These are phyloP conservation scores for Anoplopoma fimbria DNA, from an alignment of 2,113 vertebrate genomes.

Conservation along the genomic window DNA sequence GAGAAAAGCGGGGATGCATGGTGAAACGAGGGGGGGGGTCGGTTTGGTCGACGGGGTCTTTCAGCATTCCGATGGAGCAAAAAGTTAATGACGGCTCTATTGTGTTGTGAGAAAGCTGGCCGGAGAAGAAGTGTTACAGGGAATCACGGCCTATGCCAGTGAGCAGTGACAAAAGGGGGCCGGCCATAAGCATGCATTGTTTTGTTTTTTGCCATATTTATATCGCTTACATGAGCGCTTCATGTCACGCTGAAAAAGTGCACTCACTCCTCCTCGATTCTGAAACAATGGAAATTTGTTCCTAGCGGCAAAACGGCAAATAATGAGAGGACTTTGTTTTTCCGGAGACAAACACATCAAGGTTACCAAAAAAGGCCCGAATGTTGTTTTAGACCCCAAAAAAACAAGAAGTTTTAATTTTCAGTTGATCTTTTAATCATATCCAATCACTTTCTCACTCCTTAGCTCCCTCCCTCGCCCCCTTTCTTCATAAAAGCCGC, in stretches of 20 bases:
- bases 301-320: not conserved
- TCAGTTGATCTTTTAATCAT: constrained; percentile 30
- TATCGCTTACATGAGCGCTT: constrained; percentile 72
- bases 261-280: constrained; percentile 14
- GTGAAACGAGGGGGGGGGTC: constrained; percentile 49
- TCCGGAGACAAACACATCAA: not conserved
- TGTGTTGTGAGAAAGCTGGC: constrained; percentile 74
- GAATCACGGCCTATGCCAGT: constrained; percentile 76
- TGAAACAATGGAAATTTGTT: constrained; percentile 21
- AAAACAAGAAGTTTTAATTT: not conserved
- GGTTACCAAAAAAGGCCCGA: not conserved
- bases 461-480: constrained; percentile 40
- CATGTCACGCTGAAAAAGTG: constrained; percentile 38
- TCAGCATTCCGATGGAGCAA: constrained; percentile 85
- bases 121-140: constrained; percentile 73
- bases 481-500: constrained; percentile 71
- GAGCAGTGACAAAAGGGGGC: constrained; percentile 78
- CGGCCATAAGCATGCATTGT: constrained; percentile 45
- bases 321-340: constrained; percentile 36
- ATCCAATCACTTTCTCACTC: constrained; percentile 38
- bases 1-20: constrained; percentile 67
- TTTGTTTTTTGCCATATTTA: constrained; percentile 69
- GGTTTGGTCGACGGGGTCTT: constrained; percentile 63
- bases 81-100: constrained; percentile 85
- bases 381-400: not conserved